phyloP scores from a whole-genome alignment of 2,113 vertebrate genomes.

The Toxotes chatareus region DNA sequence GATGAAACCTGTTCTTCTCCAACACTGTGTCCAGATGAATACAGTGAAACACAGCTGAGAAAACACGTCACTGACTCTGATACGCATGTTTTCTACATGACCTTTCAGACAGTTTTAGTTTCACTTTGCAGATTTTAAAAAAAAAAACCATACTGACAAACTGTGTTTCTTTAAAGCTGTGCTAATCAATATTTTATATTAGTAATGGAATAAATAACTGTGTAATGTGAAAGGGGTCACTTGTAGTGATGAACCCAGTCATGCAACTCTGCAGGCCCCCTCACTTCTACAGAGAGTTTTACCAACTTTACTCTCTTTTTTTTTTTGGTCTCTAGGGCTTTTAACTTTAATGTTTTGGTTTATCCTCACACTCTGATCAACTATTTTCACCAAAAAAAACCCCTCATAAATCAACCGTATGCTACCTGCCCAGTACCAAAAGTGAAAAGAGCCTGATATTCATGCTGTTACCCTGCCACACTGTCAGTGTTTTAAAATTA shows the following conservation, averaged over 20 bases:
- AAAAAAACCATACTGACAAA: not conserved
- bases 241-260: not conserved
- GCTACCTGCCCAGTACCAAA: too few species aligned
- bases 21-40: conserved; percentile 5
- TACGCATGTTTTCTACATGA: not conserved
- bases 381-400: too few species aligned
- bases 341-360: too few species aligned
- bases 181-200: not conserved
- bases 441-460: too few species aligned
- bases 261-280: not conserved
- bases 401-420: not conserved
- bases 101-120: not conserved
- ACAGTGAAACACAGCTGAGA: not conserved
- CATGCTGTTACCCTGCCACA: too few species aligned
- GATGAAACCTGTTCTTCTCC: conserved; percentile 2
- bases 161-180: not conserved
- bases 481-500: too few species aligned
- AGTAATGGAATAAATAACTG: too few species aligned
- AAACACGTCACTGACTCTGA: not conserved
- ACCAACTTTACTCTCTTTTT: not conserved
- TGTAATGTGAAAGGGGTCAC: not conserved
- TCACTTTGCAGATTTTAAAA: not conserved
- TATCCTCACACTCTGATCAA: too few species aligned
- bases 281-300: not conserved
- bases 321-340: not conserved